Evolutionary conservation across 2,888 invertebrate species (phyloP).

Genomic region (Listrodromus nycthemerus): DNA sequence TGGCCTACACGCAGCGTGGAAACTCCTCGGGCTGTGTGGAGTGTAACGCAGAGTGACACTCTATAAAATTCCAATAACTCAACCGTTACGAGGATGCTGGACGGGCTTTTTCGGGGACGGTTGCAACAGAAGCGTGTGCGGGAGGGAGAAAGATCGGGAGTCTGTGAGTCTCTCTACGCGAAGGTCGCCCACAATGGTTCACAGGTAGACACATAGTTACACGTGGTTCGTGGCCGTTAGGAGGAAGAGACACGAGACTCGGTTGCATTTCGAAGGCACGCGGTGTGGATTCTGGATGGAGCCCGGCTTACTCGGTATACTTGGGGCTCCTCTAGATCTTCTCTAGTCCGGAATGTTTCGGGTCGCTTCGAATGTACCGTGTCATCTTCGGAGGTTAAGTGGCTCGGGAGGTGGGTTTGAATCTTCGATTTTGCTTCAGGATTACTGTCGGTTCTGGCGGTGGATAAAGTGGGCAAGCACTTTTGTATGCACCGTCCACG

Average conservation of each 20-base stretch:
- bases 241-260: slow-evolving; percentile 7
- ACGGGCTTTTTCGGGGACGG: slow-evolving; percentile 48
- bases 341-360: slow-evolving; percentile 67
- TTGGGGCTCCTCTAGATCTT: slow-evolving; percentile 43
- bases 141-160: slow-evolving; percentile 59
- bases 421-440: slow-evolving; percentile 27
- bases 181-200: slow-evolving; percentile 71
- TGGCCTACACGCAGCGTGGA: slow-evolving; percentile 24
- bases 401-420: slow-evolving; percentile 66
- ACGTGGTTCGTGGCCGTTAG: slow-evolving; percentile 35
- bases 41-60: slow-evolving; percentile 64
- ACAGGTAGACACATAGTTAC: slow-evolving; percentile 67
- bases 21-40: slow-evolving; percentile 19
- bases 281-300: slow-evolving; percentile 3
- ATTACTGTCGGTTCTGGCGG: slow-evolving; percentile 27
- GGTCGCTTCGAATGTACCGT: slow-evolving; percentile 71
- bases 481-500: slow-evolving; percentile 15
- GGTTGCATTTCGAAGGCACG: slow-evolving; percentile 16
- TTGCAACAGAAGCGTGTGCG: slow-evolving; percentile 60
- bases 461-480: slow-evolving; percentile 34
- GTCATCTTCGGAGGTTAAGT: slow-evolving; percentile 78
- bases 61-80: slow-evolving; percentile 79
- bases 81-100: slow-evolving; percentile 68
- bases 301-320: slow-evolving; percentile 22
- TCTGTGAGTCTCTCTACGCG: slow-evolving; percentile 39